phyloP scores from a whole-genome alignment of 2,888 invertebrate genomes.

The Meghimatium bilineatum region DNA sequence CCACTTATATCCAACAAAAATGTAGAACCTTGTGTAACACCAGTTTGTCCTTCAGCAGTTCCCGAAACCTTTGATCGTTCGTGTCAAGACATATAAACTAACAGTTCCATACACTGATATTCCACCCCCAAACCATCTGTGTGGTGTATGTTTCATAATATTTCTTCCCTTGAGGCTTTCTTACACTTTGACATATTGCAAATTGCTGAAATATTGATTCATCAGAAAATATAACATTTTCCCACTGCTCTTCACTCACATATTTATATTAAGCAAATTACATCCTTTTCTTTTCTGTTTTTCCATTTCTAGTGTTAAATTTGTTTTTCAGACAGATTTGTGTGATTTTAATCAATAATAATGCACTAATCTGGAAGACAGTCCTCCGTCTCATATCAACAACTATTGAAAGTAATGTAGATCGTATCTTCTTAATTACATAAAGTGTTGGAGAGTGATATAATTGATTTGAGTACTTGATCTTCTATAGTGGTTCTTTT shows the following conservation, averaged over 20 bases:
- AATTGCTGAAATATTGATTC: conserved; percentile 8
- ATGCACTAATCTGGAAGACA: no score
- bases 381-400: no score
- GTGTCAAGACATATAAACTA: background rate
- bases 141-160: conserved; percentile 1
- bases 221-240: background rate
- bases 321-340: no score
- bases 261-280: background rate
- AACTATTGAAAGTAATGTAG: no score
- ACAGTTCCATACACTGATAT: conserved; percentile 11
- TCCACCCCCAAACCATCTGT: background rate
- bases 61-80: background rate
- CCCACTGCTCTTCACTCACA: conserved; percentile 9
- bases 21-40: no score
- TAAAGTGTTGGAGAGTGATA: conserved; percentile 2
- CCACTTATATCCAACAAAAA: no score
- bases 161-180: background rate
- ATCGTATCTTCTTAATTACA: background rate
- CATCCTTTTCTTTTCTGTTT: no score
- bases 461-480: background rate
- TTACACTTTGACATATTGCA: background rate
- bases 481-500: background rate
- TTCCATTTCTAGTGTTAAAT: no score
- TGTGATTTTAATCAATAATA: no score
- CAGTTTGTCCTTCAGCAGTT: no score